phyloP scores from a whole-genome alignment of 2,888 invertebrate species.

The Pterostichus niger region DNA sequence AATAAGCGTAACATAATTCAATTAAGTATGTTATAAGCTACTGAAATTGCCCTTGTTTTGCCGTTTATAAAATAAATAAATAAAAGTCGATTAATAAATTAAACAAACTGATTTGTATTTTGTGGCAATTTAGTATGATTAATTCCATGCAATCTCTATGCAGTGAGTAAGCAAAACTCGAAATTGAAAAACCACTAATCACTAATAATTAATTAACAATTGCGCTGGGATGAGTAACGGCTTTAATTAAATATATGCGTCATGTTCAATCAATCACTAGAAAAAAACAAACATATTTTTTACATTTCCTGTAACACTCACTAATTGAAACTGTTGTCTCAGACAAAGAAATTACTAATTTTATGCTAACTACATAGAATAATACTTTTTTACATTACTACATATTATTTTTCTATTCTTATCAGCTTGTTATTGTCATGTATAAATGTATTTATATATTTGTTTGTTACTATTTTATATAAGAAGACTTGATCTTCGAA shows the following conservation, averaged over 20 bases:
- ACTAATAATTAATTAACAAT: constrained; percentile 8
- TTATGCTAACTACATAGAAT: too few relatives aligned
- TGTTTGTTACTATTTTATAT: too few relatives aligned
- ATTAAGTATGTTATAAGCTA: too few relatives aligned
- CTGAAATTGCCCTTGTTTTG: too few relatives aligned
- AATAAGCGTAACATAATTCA: too few relatives aligned
- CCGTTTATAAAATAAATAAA: too few relatives aligned
- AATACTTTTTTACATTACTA: too few relatives aligned
- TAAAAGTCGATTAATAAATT: too few relatives aligned
- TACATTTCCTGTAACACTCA: not conserved
- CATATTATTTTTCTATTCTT: too few relatives aligned
- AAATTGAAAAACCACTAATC: constrained; percentile 2
- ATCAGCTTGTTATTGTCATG: too few relatives aligned
- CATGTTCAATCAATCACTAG: not conserved
- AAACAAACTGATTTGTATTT: not conserved
- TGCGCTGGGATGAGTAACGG: not conserved
- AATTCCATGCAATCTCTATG: not conserved
- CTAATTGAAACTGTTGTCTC: not conserved
- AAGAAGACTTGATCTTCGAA: too few relatives aligned
- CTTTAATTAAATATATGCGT: constrained; percentile 7
- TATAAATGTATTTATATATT: too few relatives aligned
- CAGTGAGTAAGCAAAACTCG: not conserved
- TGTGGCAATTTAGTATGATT: not conserved
- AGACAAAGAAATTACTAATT: not conserved
- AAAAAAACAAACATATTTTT: not conserved